A percentile compares a stretch with the other conserved stretches of the same genome.
Evolutionary conservation across 2,797 vertebrate species (phyloP).

Genomic region (Threskiornis aethiopicus): DNA sequence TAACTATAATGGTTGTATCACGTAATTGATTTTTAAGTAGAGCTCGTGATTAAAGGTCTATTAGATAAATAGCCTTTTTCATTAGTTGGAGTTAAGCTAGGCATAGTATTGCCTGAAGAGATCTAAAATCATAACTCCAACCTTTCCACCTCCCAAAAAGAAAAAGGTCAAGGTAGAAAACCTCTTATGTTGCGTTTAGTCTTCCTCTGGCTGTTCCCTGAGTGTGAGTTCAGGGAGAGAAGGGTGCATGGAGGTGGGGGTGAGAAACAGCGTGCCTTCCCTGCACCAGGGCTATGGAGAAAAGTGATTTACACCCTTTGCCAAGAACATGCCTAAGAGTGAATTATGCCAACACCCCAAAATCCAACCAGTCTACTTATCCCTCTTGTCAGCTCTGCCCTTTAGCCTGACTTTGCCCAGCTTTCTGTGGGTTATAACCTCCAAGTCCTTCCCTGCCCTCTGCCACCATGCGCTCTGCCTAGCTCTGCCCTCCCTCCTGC

Average conservation of each 20-base stretch:
- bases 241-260: neutral
- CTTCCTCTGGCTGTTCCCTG: neutral
- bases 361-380: neutral
- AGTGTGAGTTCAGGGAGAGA: neutral
- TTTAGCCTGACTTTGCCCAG: neutral
- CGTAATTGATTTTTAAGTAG: constrained; percentile 57
- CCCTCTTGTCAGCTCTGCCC: neutral
- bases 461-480: neutral
- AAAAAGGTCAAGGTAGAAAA: neutral
- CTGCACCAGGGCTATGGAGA: neutral
- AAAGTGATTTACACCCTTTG: neutral
- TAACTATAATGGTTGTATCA: constrained; percentile 37
- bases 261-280: neutral
- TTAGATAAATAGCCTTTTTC: constrained; percentile 51
- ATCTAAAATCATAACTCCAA: neutral
- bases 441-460: neutral
- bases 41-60: constrained; percentile 20
- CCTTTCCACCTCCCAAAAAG: neutral
- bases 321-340: neutral
- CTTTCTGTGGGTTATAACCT: neutral
- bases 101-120: neutral
- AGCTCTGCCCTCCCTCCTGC: neutral
- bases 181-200: neutral
- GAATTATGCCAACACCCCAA: neutral
- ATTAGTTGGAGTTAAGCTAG: neutral